Percentiles rank a stretch among this genome's conserved stretches.
Conservation (phyloP, 2,797 vertebrate genomes). For the Anolis apletophallus region DNA sequence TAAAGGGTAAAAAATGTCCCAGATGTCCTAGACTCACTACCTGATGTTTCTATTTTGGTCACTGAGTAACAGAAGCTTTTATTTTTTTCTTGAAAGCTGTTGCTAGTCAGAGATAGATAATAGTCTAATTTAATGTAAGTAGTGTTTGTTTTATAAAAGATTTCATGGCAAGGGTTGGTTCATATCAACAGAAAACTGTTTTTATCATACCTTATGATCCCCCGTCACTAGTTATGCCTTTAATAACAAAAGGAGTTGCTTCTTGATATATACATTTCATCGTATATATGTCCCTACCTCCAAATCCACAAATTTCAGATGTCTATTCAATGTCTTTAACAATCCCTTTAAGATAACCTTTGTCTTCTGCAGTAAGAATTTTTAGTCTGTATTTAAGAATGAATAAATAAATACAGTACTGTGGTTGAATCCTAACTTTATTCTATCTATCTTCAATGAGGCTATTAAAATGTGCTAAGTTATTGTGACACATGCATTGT, state of each 20-base stretch:
- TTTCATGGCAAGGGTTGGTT: not conserved
- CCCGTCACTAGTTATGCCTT: not conserved
- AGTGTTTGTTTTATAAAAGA: not conserved
- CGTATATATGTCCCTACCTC: too few relatives aligned
- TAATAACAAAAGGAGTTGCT: not conserved
- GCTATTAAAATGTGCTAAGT: constrained; percentile 33
- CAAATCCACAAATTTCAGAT: not conserved
- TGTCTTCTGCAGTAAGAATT: constrained; percentile 43
- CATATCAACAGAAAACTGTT: not conserved
- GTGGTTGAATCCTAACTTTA: constrained; percentile 58
- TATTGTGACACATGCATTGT: constrained; percentile 28
- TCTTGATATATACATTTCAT: not conserved
- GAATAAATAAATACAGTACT: constrained; percentile 34
- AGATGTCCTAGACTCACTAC: not conserved
- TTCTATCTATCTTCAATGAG: constrained; percentile 47
- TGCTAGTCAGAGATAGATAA: not conserved
- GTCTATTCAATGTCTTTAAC: not conserved
- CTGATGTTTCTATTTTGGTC: not conserved
- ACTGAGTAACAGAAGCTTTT: not conserved
- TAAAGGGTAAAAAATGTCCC: not conserved
- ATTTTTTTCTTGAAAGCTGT: too few relatives aligned
- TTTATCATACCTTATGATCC: not conserved
- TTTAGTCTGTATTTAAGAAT: constrained; percentile 49
- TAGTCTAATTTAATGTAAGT: not conserved
- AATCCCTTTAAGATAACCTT: not conserved